Evolutionary conservation across 2,888 invertebrate genomes (phyloP), one percentile per base, ranked within the genome.

Genomic region (Tholera decimalis): DNA sequence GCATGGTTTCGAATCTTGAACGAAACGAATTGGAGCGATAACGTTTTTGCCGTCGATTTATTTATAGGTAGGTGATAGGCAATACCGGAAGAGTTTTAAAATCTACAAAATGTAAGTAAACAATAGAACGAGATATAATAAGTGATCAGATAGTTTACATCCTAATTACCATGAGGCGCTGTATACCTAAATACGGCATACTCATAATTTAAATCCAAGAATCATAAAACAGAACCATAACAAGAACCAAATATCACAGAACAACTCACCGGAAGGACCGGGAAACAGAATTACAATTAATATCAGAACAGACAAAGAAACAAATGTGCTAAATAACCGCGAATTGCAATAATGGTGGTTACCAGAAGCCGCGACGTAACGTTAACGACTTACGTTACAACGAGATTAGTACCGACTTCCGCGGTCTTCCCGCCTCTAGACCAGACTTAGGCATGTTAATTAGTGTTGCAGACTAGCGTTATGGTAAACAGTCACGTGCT

Each of bases 361-460:
- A n/a, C n/a, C 22, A 37, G 58, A 53, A 51, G 47, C 55, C 54
- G 26, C 43, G 11, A 41, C 55, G 41, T 55, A 56, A 41, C 59
- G 43, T 47, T 46, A 55, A 44, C 44, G 50, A 59, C 71, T 74
- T 72, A 74, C 60, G 41, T 56, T 70, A 73, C 71, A 49, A 71
- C 44, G 47, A 54, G 73, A 74, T 74, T 77, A 77, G 62, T 33
- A 8, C 33, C 22, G 71, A 11, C 47, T 57, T 13, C 55, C 44
- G 44, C 39, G 28, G 72, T 59, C 47, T 55, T 54, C 58, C 55
- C 33, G 49, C 13, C 44, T 47, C 72, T 41, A 64, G 51, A 59
- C 54, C 46, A 59, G 73, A 24, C 77, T 74, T 77, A 77, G 65
- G 65, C 72, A 77, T 77, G 77, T 65, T 74, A 72, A 74, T 77